phyloP scores from a whole-genome alignment of 2,113 vertebrate species.

The Colinus virginianus region DNA sequence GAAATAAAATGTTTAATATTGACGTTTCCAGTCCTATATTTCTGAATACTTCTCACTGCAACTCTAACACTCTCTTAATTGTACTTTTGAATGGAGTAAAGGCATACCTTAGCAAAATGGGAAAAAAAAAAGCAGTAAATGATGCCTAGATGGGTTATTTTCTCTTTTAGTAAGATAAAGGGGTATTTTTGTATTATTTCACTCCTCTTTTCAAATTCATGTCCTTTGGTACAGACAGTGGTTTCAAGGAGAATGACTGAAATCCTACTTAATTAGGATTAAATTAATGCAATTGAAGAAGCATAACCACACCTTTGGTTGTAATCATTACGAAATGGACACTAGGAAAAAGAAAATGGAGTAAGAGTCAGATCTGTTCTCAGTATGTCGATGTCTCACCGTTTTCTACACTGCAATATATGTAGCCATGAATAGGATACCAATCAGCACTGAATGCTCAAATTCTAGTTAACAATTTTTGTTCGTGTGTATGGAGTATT shows the following conservation, averaged over 20 bases:
- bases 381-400: not conserved
- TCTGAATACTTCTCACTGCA: not conserved
- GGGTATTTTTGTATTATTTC: not conserved
- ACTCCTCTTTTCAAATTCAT: not conserved
- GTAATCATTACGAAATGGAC: not conserved
- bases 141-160: not conserved
- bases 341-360: not conserved
- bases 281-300: slow-evolving; percentile 8
- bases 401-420: not conserved
- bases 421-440: not conserved
- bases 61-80: not conserved
- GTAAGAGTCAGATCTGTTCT: not conserved
- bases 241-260: not conserved
- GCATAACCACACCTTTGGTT: not conserved
- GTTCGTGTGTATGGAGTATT: not conserved
- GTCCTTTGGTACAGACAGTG: not conserved
- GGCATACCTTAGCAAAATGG: not conserved
- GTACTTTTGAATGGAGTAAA: not conserved
- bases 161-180: not conserved
- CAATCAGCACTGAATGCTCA: not conserved
- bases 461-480: not conserved
- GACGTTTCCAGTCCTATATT: not conserved
- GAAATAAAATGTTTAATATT: not conserved
- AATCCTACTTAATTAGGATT: not conserved
- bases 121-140: not conserved